Evolutionary conservation across 2,113 vertebrate genomes (phyloP).

Genomic region (Pithys albifrons): DNA sequence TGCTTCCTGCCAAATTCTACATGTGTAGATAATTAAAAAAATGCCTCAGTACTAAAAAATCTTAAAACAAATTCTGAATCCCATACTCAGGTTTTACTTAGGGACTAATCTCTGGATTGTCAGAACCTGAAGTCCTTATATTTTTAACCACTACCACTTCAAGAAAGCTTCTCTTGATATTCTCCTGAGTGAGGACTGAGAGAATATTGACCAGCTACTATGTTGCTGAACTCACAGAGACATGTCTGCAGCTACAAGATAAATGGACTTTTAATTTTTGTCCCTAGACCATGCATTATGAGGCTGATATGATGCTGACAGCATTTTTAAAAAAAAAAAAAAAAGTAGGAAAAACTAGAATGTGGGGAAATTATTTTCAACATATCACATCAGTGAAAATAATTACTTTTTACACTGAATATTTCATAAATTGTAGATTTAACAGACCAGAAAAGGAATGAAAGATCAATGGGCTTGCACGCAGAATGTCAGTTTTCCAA

Average conservation of each 20-base stretch:
- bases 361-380: not conserved
- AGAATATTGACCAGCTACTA: not conserved
- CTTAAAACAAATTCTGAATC: constrained; percentile 48
- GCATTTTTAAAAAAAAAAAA: not conserved
- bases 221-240: not conserved
- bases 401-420: not conserved
- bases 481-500: not conserved
- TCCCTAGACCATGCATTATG: not conserved
- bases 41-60: constrained; percentile 36
- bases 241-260: not conserved
- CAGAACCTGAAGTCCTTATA: not conserved
- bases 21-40: constrained; percentile 67
- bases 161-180: not conserved
- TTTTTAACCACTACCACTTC: constrained; percentile 38
- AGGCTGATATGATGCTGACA: not conserved
- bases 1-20: constrained; percentile 59
- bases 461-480: not conserved
- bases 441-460: not conserved
- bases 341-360: not conserved
- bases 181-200: not conserved
- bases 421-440: not conserved
- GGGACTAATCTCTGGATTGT: not conserved
- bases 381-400: not conserved
- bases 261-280: not conserved
- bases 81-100: constrained; percentile 34